Evolutionary conservation across 2,888 invertebrate genomes (phyloP).

Genomic region (Eurytoma californica): DNA sequence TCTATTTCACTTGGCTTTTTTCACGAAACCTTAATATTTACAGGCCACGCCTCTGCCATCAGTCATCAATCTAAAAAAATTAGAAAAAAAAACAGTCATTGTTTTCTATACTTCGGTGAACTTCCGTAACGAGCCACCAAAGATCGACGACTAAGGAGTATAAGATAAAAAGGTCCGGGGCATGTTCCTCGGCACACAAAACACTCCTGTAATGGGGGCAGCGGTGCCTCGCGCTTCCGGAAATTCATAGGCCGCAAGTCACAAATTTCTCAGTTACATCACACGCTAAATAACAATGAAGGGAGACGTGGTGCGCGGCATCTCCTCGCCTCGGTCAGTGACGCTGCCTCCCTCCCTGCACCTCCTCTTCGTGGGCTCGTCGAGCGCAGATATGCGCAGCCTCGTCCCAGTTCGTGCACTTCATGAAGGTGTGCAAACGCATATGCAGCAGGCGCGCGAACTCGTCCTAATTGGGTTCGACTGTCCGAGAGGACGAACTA

Average conservation of each 20-base stretch:
- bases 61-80: background rate
- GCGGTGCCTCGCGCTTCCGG: background rate
- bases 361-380: background rate
- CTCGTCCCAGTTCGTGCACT: slow-evolving; percentile 21
- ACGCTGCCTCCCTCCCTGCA: background rate
- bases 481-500: background rate
- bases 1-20: background rate
- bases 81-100: background rate
- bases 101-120: background rate
- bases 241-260: background rate
- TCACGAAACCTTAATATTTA: background rate
- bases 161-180: too few species aligned
- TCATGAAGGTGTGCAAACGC: background rate
- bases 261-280: background rate
- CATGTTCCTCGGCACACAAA: too few species aligned
- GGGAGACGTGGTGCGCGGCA: background rate
- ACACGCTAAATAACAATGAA: background rate
- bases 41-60: background rate
- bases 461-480: slow-evolving; percentile 26
- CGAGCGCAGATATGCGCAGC: slow-evolving; percentile 2
- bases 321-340: background rate
- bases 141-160: background rate
- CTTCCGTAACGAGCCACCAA: background rate
- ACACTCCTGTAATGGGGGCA: too few species aligned
- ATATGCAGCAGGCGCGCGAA: background rate